A percentile compares a stretch with the other conserved stretches of the same genome.
Conservation (phyloP, 2,113 vertebrate genomes). For the Circaetus cinerascens region DNA sequence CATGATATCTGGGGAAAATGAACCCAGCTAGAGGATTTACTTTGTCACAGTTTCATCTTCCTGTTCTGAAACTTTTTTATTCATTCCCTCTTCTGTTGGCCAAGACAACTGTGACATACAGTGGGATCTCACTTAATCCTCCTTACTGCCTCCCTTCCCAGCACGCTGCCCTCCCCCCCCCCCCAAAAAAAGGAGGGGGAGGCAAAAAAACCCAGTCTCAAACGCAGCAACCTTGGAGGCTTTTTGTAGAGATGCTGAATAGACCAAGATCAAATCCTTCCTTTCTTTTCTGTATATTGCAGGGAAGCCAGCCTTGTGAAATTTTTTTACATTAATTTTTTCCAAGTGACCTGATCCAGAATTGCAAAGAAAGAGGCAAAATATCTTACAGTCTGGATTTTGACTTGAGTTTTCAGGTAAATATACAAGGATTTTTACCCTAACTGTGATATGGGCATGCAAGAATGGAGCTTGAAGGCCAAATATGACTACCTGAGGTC, state of each 20-base stretch:
- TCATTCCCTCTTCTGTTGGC: neutral
- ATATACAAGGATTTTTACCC: neutral
- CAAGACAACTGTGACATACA: neutral
- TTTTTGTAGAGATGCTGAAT: neutral
- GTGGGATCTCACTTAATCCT: neutral
- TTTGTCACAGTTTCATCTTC: neutral
- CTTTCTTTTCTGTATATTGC: neutral
- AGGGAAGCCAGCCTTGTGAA: neutral
- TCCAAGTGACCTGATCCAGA: neutral
- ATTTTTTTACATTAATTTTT: neutral
- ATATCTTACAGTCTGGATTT: neutral
- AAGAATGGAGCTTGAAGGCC: neutral
- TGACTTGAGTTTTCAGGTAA: neutral
- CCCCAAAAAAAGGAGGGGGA: accelerated
- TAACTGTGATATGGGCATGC: neutral
- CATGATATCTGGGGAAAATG: neutral
- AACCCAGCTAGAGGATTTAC: neutral
- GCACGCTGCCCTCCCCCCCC: accelerated
- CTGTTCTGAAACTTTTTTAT: neutral
- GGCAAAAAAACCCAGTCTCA: neutral
- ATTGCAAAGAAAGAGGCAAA: neutral
- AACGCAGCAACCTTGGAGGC: neutral
- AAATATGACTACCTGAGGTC: neutral
- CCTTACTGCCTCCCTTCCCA: neutral
- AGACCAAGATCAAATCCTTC: neutral